These are phyloP conservation scores for Sclerurus mexicanus DNA, from an alignment of 2,113 vertebrate genomes.

Conservation along the genomic window DNA sequence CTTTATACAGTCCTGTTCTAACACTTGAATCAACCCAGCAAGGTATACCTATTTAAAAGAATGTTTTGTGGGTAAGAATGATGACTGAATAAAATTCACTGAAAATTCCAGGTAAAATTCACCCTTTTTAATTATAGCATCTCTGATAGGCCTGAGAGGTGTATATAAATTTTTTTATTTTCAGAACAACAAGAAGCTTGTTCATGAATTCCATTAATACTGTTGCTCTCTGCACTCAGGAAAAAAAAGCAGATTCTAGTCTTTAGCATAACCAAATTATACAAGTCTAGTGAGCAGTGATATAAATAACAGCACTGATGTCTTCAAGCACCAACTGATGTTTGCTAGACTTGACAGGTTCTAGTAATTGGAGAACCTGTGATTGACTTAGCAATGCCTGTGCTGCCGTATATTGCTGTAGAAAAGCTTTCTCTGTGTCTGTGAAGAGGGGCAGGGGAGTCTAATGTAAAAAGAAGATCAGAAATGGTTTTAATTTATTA, in stretches of 20 bases:
- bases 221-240: neutral
- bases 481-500: neutral
- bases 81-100: neutral
- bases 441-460: neutral
- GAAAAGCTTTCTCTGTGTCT: neutral
- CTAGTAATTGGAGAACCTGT: conserved; percentile 39
- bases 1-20: neutral
- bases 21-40: neutral
- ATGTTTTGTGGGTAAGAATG: neutral
- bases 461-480: neutral
- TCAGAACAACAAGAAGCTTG: neutral
- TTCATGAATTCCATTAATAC: conserved; percentile 31
- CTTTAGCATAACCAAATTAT: conserved; percentile 44
- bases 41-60: neutral
- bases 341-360: conserved; percentile 22
- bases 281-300: conserved; percentile 3
- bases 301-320: conserved; percentile 38
- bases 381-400: neutral
- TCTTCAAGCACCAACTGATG: conserved; percentile 26
- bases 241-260: conserved; percentile 21
- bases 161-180: neutral
- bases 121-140: neutral
- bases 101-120: neutral
- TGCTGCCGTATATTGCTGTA: neutral
- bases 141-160: neutral